phyloP scores from a whole-genome alignment of 2,113 vertebrate species.

The Camelus bactrianus region DNA sequence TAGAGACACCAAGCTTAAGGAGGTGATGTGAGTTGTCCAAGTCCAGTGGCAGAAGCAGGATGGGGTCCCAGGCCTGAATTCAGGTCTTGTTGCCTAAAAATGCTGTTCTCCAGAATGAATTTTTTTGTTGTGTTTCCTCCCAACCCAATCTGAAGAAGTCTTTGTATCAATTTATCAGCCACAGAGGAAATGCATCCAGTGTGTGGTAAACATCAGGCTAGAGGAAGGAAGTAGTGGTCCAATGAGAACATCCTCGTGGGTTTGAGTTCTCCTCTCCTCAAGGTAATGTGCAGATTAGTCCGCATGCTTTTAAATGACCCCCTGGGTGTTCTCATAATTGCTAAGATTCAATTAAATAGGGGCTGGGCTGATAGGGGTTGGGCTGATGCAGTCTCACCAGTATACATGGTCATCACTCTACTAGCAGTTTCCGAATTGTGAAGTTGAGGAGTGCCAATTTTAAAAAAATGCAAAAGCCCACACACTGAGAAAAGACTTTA shows the following conservation, averaged over 20 bases:
- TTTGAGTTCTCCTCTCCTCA: neutral
- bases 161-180: too few relatives aligned
- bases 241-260: neutral
- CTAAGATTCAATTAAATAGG: neutral
- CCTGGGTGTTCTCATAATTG: neutral
- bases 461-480: neutral
- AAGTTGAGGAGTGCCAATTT: neutral
- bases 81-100: neutral
- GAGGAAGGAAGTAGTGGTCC: neutral
- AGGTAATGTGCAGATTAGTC: neutral
- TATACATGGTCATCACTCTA: neutral
- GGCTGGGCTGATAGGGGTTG: neutral
- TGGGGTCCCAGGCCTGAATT: too few relatives aligned
- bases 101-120: neutral
- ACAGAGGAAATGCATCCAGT: neutral
- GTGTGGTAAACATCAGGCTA: neutral
- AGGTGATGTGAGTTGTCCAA: neutral
- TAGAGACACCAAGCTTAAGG: neutral
- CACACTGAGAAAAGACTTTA: neutral
- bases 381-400: rapidly evolving
- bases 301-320: neutral
- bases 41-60: too few relatives aligned
- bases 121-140: neutral
- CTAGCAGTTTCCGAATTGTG: neutral
- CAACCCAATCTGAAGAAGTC: too few relatives aligned